Conservation (phyloP, 1,140 invertebrate species). For the Heliconius hermathena region DNA sequence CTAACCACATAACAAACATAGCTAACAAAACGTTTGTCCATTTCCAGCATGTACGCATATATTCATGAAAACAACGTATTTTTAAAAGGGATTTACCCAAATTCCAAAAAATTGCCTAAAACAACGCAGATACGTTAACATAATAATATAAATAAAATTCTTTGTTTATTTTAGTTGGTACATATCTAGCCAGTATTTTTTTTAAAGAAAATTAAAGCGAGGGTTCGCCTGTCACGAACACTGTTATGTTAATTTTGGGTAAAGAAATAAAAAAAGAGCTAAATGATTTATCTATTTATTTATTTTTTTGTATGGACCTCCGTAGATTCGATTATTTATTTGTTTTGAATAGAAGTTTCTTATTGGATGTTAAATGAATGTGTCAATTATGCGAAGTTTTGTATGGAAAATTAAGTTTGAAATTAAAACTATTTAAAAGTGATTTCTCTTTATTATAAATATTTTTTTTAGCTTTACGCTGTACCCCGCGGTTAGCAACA, state of each 20-base stretch:
- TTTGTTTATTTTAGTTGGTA: not conserved
- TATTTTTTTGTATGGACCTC: not conserved
- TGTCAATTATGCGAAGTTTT: not conserved
- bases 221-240: not conserved
- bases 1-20: too few relatives aligned
- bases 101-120: not conserved
- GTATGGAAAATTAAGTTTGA: not conserved
- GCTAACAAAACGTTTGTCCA: too few relatives aligned
- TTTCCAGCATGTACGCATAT: too few relatives aligned
- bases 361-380: not conserved
- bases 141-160: not conserved
- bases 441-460: too few relatives aligned
- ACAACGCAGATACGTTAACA: not conserved
- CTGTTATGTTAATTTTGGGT: constrained; percentile 6
- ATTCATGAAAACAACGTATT: too few relatives aligned
- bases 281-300: not conserved
- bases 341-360: not conserved
- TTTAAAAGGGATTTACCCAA: too few relatives aligned
- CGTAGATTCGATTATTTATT: not conserved
- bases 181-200: not conserved
- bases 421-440: not conserved
- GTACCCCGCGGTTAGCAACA: too few relatives aligned
- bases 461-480: too few relatives aligned
- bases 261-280: not conserved
- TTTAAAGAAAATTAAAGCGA: not conserved